phyloP scores from a whole-genome alignment of 2,113 vertebrate genomes.

The Poeciliopsis turrubarensis region DNA sequence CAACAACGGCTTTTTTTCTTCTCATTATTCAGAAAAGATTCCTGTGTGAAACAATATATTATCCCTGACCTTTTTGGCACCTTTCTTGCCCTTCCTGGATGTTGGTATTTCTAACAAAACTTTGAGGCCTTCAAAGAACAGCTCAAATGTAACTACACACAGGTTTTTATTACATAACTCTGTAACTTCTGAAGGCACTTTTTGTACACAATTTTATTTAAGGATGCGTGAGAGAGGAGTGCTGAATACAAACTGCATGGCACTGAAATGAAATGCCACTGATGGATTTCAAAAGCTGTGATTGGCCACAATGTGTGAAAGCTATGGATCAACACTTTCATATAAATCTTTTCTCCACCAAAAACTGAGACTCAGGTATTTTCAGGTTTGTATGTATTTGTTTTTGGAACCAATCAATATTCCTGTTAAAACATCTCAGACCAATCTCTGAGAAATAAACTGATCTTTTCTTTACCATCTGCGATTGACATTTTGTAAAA shows the following conservation, averaged over 20 bases:
- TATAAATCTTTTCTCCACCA: constrained; percentile 25
- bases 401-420: constrained; percentile 27
- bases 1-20: no score
- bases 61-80: background rate
- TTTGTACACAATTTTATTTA: background rate
- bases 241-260: background rate
- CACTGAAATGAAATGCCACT: background rate
- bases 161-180: background rate
- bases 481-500: background rate
- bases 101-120: background rate
- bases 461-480: constrained; percentile 2
- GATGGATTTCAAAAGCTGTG: constrained; percentile 6
- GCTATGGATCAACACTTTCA: background rate
- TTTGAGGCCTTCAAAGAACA: background rate
- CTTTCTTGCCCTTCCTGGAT: background rate
- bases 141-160: background rate
- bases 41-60: background rate
- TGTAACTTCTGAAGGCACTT: background rate
- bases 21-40: no score
- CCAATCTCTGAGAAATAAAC: constrained; percentile 5
- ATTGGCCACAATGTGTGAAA: constrained; percentile 13
- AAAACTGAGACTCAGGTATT: constrained; percentile 11
- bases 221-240: no score
- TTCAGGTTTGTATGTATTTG: constrained; percentile 1
- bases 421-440: constrained; percentile 4